Evolutionary conservation across 2,888 invertebrate species (phyloP).

Genomic region (Pyrgus malvae): DNA sequence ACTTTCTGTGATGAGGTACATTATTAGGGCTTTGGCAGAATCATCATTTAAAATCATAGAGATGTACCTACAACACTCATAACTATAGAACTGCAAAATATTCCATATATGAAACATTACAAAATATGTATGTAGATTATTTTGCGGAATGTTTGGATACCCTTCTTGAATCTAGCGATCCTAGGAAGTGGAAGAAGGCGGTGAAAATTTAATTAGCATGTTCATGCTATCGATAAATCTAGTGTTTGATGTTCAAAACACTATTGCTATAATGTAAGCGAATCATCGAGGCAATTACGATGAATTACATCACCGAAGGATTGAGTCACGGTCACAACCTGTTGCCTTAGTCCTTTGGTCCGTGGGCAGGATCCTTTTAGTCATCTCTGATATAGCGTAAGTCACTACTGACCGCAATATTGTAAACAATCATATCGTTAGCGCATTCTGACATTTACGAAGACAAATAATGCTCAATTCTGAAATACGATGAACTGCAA

Average conservation of each 20-base stretch:
- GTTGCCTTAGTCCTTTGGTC: constrained; percentile 57
- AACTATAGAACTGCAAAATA: too few species aligned
- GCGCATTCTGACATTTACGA: constrained; percentile 46
- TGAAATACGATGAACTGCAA: constrained; percentile 10
- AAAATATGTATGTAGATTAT: too few species aligned
- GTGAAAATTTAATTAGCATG: constrained; percentile 18
- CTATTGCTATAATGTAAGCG: constrained; percentile 50
- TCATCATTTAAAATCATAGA: too few species aligned
- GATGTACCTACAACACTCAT: too few species aligned
- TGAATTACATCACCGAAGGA: constrained; percentile 74
- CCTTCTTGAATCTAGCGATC: background rate
- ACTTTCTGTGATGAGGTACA: too few species aligned
- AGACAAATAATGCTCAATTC: constrained; percentile 31
- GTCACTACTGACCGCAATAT: constrained; percentile 63
- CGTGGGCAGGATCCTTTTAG: constrained; percentile 72
- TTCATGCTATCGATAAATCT: constrained; percentile 32
- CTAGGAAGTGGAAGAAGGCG: background rate
- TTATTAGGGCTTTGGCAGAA: too few species aligned
- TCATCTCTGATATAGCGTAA: constrained; percentile 57
- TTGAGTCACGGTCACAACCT: constrained; percentile 74
- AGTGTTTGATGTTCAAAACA: constrained; percentile 34
- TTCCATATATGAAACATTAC: too few species aligned
- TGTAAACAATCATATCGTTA: constrained; percentile 52
- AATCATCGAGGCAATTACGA: constrained; percentile 70
- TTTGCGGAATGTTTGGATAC: too few species aligned